These are phyloP conservation scores for Coregonus ussuriensis DNA, from an alignment of 2,797 vertebrate genomes.

Conservation along the genomic window DNA sequence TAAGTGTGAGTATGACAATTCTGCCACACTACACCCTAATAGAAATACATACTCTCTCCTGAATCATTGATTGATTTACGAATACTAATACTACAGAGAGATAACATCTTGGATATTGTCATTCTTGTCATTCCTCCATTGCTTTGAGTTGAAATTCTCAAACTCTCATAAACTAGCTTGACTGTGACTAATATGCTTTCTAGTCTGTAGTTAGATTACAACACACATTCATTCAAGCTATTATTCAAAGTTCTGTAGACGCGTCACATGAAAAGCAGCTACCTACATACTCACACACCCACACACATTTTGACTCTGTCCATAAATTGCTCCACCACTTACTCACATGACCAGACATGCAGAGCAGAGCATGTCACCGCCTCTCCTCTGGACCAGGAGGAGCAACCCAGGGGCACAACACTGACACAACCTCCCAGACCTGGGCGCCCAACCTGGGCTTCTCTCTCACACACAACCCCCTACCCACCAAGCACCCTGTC, in stretches of 20 bases:
- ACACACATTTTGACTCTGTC: constrained; percentile 57
- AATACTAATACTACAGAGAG: background rate
- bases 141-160: constrained; percentile 8
- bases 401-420: constrained; percentile 25
- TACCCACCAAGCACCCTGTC: background rate
- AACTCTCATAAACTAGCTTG: constrained; percentile 27
- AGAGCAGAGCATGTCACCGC: constrained; percentile 27
- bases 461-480: constrained; percentile 12
- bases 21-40: too few species aligned
- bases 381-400: constrained; percentile 40
- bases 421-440: background rate
- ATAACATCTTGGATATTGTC: background rate
- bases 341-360: constrained; percentile 73
- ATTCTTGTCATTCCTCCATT: background rate
- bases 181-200: constrained; percentile 29
- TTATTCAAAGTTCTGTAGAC: constrained; percentile 23
- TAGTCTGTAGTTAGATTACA: constrained; percentile 56
- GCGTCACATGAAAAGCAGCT: constrained; percentile 18
- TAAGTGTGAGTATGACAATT: constrained; percentile 75
- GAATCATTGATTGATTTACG: too few species aligned
- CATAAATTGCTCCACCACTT: constrained; percentile 52
- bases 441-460: constrained; percentile 5
- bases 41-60: too few species aligned
- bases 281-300: constrained; percentile 1
- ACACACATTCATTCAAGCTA: constrained; percentile 39